phyloP scores from a whole-genome alignment of 2,113 vertebrate genomes.

The Gymnobelideus leadbeateri region DNA sequence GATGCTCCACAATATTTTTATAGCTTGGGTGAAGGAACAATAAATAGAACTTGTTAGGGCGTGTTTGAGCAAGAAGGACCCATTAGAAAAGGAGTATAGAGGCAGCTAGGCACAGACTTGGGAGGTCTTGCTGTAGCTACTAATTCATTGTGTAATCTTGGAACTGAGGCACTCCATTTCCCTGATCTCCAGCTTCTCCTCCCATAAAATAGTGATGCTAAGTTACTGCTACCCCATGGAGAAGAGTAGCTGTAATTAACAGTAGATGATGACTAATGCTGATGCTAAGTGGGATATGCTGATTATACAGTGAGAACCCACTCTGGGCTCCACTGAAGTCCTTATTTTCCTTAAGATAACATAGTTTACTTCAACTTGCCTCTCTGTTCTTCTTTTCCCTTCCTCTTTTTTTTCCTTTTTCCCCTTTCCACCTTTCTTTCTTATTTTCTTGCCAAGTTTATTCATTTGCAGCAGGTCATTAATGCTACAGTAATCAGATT shows the following conservation, averaged over 20 bases:
- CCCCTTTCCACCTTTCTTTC: not conserved
- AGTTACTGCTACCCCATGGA: not conserved
- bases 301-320: too few relatives aligned
- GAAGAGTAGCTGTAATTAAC: accelerated
- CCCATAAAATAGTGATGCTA: accelerated
- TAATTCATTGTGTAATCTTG: accelerated
- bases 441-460: not conserved
- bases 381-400: not conserved
- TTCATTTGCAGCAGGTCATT: constrained; percentile 5
- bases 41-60: constrained; percentile 14
- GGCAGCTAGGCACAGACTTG: not conserved
- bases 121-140: not conserved
- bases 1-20: constrained; percentile 46
- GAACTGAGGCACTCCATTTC: not conserved
- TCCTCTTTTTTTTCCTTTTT: not conserved
- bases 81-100: not conserved
- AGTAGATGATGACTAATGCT: not conserved
- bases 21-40: not conserved
- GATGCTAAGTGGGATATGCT: not conserved
- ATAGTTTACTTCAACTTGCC: not conserved
- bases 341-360: not conserved
- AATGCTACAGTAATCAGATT: not conserved
- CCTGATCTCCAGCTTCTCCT: not conserved
- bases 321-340: not conserved
- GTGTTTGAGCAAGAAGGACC: constrained; percentile 34